These are phyloP conservation scores for Oreochromis niloticus DNA, from an alignment of 2,113 vertebrate species.

Conservation along the genomic window DNA sequence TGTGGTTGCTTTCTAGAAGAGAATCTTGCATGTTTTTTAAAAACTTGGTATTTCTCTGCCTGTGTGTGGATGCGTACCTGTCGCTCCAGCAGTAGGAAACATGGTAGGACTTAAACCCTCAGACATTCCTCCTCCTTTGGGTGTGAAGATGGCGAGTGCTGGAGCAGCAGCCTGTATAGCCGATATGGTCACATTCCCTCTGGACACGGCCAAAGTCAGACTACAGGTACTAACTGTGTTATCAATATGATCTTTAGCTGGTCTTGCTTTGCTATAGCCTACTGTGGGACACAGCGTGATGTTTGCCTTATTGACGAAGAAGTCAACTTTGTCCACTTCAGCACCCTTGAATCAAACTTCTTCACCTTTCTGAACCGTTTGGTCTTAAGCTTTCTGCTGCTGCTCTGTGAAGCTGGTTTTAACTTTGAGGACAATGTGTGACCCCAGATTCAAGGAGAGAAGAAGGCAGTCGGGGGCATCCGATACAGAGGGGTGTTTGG, in stretches of 20 bases:
- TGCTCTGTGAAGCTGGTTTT: background rate
- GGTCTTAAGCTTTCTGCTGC: background rate
- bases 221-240: conserved; percentile 65
- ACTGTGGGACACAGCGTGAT: background rate
- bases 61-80: background rate
- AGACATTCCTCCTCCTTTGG: conserved; percentile 74
- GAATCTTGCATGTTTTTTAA: no score
- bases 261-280: background rate
- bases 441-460: conserved; percentile 81
- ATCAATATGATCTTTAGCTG: background rate
- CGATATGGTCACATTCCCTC: conserved; percentile 81
- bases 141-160: conserved; percentile 80
- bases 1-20: background rate
- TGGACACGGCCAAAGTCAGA: conserved; percentile 81
- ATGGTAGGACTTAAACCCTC: conserved; percentile 79
- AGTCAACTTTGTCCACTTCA: background rate
- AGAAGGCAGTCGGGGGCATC: conserved; percentile 54
- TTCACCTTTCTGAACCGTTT: background rate
- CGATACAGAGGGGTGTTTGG: conserved; percentile 81
- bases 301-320: background rate
- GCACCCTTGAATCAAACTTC: background rate
- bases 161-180: conserved; percentile 79
- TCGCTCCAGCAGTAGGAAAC: conserved; percentile 13
- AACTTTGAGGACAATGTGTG: background rate
- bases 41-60: background rate